A percentile compares a stretch with the other conserved stretches of the same genome.
Evolutionary conservation across 2,113 vertebrate species (phyloP).

Genomic region (Dasyprocta punctata): DNA sequence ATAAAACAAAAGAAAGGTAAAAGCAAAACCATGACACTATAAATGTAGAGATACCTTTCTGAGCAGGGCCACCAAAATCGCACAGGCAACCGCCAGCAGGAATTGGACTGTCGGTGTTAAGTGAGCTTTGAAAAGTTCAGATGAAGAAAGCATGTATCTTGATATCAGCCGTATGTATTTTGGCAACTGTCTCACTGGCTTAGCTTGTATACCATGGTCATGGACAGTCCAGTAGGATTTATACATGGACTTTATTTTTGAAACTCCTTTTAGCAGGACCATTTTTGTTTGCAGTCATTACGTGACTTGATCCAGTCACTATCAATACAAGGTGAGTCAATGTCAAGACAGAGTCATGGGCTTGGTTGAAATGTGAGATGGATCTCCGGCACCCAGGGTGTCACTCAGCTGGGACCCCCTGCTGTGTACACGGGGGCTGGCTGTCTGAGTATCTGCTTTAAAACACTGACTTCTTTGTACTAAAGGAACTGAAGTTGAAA

Average conservation of each 20-base stretch:
- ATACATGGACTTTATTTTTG: neutral
- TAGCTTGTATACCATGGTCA: neutral
- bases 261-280: neutral
- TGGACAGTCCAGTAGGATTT: neutral
- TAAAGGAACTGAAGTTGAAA: neutral
- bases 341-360: neutral
- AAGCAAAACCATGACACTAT: neutral
- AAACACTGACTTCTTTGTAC: neutral
- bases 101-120: neutral
- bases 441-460: neutral
- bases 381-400: neutral
- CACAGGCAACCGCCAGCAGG: no score
- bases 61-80: rapidly evolving
- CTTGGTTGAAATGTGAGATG: neutral
- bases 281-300: neutral
- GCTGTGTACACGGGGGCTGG: neutral
- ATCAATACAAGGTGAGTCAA: neutral
- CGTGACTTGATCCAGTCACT: neutral
- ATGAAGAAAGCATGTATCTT: neutral
- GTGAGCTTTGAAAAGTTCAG: neutral
- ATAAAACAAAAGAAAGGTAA: neutral
- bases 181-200: neutral
- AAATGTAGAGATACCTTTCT: neutral
- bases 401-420: neutral
- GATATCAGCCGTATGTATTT: neutral